Conservation (phyloP, 2,797 vertebrate genomes). For the Morelia viridis region DNA sequence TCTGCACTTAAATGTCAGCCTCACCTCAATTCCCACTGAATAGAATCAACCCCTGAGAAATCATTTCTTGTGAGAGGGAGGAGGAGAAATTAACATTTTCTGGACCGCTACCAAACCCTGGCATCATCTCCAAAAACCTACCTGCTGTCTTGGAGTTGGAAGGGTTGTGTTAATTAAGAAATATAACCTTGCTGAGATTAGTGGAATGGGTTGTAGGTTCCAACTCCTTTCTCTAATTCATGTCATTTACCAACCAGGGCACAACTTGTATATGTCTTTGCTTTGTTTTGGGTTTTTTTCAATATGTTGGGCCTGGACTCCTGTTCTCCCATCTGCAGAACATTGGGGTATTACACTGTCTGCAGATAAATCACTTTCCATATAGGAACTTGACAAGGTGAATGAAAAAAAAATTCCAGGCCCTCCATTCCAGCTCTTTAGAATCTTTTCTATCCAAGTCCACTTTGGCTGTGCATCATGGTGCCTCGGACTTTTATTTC, state of each 20-base stretch:
- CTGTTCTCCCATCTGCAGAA: no score
- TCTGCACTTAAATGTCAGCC: neutral
- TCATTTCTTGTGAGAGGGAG: neutral
- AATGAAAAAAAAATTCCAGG: neutral
- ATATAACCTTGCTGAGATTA: neutral
- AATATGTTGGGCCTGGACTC: no score
- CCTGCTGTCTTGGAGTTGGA: neutral
- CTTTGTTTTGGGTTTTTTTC: no score
- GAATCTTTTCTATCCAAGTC: no score
- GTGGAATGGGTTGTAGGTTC: neutral
- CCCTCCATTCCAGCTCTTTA: neutral
- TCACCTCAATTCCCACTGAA: neutral
- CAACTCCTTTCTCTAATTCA: neutral
- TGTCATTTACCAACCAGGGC: neutral
- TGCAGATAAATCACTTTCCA: no score
- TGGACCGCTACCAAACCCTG: neutral
- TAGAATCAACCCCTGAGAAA: neutral
- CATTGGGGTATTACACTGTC: no score
- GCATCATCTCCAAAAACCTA: neutral
- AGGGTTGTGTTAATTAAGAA: neutral
- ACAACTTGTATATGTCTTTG: neutral
- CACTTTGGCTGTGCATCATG: neutral
- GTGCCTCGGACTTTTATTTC: neutral
- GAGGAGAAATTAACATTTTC: neutral
- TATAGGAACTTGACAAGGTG: no score